A percentile compares a stretch with the other conserved stretches of the same genome.
Evolutionary conservation across 2,888 invertebrate species (phyloP).

Genomic region (Chymomyza procnemis): DNA sequence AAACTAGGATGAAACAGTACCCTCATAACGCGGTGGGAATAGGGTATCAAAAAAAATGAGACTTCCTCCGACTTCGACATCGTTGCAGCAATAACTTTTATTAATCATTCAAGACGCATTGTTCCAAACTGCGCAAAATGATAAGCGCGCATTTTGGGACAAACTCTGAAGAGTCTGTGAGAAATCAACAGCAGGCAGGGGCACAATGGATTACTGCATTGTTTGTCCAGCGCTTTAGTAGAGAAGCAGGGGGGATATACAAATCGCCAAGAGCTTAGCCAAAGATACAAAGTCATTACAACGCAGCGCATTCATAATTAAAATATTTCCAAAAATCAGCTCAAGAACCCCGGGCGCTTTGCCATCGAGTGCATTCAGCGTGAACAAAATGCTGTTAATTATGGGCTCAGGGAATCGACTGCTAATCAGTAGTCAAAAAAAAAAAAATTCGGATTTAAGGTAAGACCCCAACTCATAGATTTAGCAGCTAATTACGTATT

Average conservation of each 20-base stretch:
- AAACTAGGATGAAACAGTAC: too few relatives aligned
- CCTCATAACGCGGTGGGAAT: too few relatives aligned
- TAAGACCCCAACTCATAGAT: neutral
- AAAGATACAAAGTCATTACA: slow-evolving; percentile 66
- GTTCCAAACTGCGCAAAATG: slow-evolving; percentile 17
- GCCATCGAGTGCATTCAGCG: slow-evolving; percentile 37
- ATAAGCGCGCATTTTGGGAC: slow-evolving; percentile 41
- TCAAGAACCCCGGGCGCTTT: slow-evolving; percentile 2
- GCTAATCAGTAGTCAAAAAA: slow-evolving; percentile 4
- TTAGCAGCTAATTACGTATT: slow-evolving; percentile 63
- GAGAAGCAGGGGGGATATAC: neutral
- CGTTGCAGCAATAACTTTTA: slow-evolving; percentile 44
- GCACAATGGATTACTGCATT: neutral
- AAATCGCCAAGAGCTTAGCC: slow-evolving; percentile 21
- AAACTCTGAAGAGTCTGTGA: slow-evolving; percentile 37
- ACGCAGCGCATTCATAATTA: slow-evolving; percentile 58
- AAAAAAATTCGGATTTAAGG: neutral
- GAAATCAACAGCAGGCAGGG: slow-evolving; percentile 52
- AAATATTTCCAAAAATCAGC: slow-evolving; percentile 51
- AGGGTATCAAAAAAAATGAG: neutral
- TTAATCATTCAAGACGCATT: slow-evolving; percentile 61
- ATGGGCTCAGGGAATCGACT: neutral
- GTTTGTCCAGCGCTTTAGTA: neutral
- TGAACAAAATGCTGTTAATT: slow-evolving; percentile 47
- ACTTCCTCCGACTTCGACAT: neutral